Evolutionary conservation across 1,140 invertebrate species (phyloP), one percentile per base, ranked within the genome.

Genomic region (Ruditapes philippinarum): DNA sequence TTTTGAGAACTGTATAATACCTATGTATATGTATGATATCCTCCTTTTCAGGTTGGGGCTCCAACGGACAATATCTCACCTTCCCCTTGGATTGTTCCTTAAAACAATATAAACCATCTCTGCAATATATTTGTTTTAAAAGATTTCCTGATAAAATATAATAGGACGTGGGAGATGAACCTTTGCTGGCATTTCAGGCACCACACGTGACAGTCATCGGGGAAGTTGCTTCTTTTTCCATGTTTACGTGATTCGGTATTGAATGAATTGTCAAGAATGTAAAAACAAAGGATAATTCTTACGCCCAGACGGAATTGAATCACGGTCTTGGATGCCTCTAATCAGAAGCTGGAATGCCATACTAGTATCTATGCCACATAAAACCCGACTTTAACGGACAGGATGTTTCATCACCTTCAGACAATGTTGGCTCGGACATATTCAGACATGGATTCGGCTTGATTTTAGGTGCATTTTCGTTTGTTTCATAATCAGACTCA

Each of bases 161-260:
- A 28, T 22, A 74, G n/a, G 19, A 0, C 36, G 73, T 85, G 7
- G 82, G 82, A 17, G 82, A 36, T 5, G 65, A 33, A 12, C 82
- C 82, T 4, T 51, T 54, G 3, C 42, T 4, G 3, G 42, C 0
- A 42, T 85, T 38, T n/a, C n/a, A n/a, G n/a, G n/a, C n/a, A n/a
- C 82, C 82, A 85, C 0, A 57, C 42, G 36, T 68, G 42, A 54
- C 82, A 85, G 68, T 85, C 82, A 74, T 85, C 82, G 1, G 65
- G 2, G 51, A 85, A 73, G 51, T 33, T n/a, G 38, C 68, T 85
- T 0, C 68, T 14, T 85, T 33, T 36, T n/a, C 49, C 31, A 0
- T 14, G 2, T 4, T 11, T 57, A 1, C 82, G n/a, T 28, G 33
- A 33, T 14, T 25, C 31, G 36, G 42, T 36, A 33, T 85, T 85